These are phyloP conservation scores for Notarius lentiginosus DNA, from an alignment of 2,113 vertebrate genomes.

Conservation along the genomic window DNA sequence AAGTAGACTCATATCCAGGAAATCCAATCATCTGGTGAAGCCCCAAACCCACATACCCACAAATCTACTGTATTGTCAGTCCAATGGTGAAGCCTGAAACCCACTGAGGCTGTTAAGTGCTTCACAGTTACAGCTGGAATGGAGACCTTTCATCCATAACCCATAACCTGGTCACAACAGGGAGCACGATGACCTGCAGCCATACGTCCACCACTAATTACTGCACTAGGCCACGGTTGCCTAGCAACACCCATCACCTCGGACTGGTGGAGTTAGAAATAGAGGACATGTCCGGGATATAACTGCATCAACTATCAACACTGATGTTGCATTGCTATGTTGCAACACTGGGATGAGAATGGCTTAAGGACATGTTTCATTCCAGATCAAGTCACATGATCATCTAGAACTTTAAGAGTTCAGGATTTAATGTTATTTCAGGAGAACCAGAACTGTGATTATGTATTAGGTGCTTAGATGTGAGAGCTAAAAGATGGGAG, in stretches of 20 bases:
- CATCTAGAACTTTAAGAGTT: not conserved
- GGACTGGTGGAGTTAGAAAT: conserved; percentile 65
- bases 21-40: not conserved
- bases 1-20: not conserved
- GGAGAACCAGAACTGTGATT: not conserved
- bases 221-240: conserved; percentile 69
- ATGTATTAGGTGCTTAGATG: not conserved
- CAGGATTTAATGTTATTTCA: no score
- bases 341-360: not conserved
- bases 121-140: conserved; percentile 24
- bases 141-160: conserved; percentile 28
- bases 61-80: conserved; percentile 1
- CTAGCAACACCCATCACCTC: conserved; percentile 77
- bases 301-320: not conserved
- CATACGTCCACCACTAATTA: conserved; percentile 72
- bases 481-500: not conserved
- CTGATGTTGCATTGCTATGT: no score
- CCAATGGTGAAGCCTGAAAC: conserved; percentile 6
- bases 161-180: conserved; percentile 67
- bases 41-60: not conserved
- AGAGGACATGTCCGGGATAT: conserved; percentile 62
- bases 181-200: conserved; percentile 65
- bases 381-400: not conserved
- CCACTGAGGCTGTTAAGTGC: not conserved
- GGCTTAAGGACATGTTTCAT: not conserved